Evolutionary conservation across 2,797 vertebrate genomes (phyloP).

Genomic region (Typhlichthys eigenmanni): DNA sequence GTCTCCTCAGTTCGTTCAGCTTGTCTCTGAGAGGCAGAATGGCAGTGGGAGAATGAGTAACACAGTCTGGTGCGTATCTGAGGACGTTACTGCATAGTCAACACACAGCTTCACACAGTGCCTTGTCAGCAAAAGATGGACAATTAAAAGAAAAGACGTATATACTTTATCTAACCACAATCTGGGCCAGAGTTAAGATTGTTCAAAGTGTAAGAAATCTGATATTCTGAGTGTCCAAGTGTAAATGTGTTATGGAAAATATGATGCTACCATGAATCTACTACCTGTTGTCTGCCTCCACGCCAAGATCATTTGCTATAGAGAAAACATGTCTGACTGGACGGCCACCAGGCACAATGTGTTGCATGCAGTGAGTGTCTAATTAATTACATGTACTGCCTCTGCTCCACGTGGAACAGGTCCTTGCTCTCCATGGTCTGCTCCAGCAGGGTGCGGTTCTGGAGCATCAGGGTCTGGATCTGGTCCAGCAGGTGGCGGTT

Average conservation of each 20-base stretch:
- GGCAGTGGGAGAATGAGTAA: neutral
- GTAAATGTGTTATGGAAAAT: too few species aligned
- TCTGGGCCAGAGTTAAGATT: too few species aligned
- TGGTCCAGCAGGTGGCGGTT: constrained; percentile 95
- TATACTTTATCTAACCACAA: too few species aligned
- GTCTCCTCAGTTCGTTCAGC: constrained; percentile 92
- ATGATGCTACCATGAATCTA: too few species aligned
- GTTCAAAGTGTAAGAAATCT: too few species aligned
- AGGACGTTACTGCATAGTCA: neutral
- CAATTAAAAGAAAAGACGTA: too few species aligned
- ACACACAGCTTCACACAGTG: too few species aligned
- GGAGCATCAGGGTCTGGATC: constrained; percentile 89
- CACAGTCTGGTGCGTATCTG: neutral
- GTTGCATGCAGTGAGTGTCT: neutral
- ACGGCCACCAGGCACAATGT: too few species aligned
- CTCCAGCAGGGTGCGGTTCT: constrained; percentile 87
- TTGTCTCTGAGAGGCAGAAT: constrained; percentile 82
- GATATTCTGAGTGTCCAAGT: too few species aligned
- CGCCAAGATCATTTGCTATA: too few species aligned
- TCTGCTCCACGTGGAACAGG: constrained; percentile 89
- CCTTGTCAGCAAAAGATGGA: too few species aligned
- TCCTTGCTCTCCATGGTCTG: constrained; percentile 94
- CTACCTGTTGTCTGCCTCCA: too few species aligned
- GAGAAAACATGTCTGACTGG: neutral
- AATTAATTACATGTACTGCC: constrained; percentile 83